Evolutionary conservation across 2,888 invertebrate species (phyloP).

Genomic region (Tromatobia lineatoria): DNA sequence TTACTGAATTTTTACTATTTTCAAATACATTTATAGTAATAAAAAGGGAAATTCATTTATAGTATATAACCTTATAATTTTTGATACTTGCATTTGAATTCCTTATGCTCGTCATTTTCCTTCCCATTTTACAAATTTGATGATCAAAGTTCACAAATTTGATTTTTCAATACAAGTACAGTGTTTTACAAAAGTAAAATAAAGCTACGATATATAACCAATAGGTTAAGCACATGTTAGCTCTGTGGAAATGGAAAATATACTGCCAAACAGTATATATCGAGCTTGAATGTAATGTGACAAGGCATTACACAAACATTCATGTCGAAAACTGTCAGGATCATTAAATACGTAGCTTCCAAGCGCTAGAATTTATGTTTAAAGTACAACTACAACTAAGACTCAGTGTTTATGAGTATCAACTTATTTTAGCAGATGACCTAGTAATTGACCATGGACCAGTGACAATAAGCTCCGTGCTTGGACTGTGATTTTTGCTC

Average conservation of each 20-base stretch:
- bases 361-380: not conserved
- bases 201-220: slow-evolving; percentile 21
- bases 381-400: not conserved
- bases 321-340: not conserved
- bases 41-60: too few relatives aligned
- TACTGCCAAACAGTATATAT: not conserved
- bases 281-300: not conserved
- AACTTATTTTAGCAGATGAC: not conserved
- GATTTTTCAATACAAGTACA: not conserved
- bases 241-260: not conserved
- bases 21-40: too few relatives aligned
- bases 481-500: too few relatives aligned
- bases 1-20: too few relatives aligned
- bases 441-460: too few relatives aligned
- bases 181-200: not conserved
- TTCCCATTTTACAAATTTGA: slow-evolving; percentile 24
- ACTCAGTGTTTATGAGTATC: not conserved
- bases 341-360: slow-evolving; percentile 1
- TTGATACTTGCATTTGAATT: slow-evolving; percentile 9
- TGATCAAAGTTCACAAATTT: not conserved
- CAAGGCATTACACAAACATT: not conserved
- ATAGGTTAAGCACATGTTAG: slow-evolving; percentile 13
- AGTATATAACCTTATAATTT: not conserved
- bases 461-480: too few relatives aligned
- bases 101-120: not conserved